phyloP scores from a whole-genome alignment of 2,797 vertebrate genomes.

The Melanotaenia trifasciata region DNA sequence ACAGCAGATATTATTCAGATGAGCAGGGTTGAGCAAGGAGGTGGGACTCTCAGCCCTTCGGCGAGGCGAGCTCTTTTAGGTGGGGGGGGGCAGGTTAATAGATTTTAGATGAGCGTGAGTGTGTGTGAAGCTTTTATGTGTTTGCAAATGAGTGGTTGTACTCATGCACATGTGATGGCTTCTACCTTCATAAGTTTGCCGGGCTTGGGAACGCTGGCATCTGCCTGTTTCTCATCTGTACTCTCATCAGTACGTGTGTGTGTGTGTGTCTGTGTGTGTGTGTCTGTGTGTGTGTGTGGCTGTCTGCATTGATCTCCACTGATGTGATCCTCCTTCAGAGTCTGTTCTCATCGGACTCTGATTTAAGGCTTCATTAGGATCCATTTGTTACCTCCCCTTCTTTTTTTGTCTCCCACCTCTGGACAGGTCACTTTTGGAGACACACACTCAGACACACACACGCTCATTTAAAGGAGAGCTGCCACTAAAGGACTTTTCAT shows the following conservation, averaged over 20 bases:
- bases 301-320: conserved; percentile 79
- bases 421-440: conserved; percentile 58
- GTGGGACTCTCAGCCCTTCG: conserved; percentile 88
- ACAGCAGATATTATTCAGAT: conserved; percentile 98
- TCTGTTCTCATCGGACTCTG: conserved; percentile 77
- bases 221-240: conserved; percentile 59
- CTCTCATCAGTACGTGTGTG: conserved; percentile 38
- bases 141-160: conserved; percentile 33
- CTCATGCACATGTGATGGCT: conserved; percentile 38
- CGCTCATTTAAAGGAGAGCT: conserved; percentile 32
- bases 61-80: conserved; percentile 46
- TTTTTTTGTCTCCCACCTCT: conserved; percentile 64
- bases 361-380: conserved; percentile 83
- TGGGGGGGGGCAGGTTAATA: conserved; percentile 44
- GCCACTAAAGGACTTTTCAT: conserved; percentile 62
- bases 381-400: conserved; percentile 59
- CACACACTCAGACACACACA: conserved; percentile 39
- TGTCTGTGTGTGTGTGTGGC: conserved; percentile 45
- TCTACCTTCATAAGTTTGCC: conserved; percentile 51
- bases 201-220: conserved; percentile 56
- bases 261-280: conserved; percentile 8
- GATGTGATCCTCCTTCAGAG: conserved; percentile 79
- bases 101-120: conserved; percentile 58
- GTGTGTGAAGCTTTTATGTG: conserved; percentile 29
- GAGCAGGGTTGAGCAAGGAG: conserved; percentile 93